Conservation (phyloP, 2,797 vertebrate genomes). For the Gephyroberyx darwinii region DNA sequence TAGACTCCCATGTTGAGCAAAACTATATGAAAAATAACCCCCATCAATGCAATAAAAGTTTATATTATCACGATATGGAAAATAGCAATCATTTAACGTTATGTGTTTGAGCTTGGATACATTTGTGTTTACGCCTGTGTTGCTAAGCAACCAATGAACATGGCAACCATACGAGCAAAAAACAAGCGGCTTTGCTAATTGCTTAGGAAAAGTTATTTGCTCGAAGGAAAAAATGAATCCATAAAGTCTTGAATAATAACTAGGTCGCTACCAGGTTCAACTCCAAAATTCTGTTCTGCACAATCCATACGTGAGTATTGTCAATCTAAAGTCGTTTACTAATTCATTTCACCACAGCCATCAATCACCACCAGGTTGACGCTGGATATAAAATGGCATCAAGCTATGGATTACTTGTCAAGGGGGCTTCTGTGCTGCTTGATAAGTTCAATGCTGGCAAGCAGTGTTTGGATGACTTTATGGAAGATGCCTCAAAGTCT, state of each 20-base stretch:
- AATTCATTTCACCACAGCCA: not conserved
- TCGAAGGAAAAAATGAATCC: not conserved
- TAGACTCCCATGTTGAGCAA: constrained; percentile 1
- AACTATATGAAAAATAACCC: not conserved
- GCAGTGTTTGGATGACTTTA: constrained; percentile 83
- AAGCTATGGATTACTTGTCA: constrained; percentile 79
- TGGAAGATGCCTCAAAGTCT: constrained; percentile 74
- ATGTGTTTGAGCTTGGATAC: not conserved
- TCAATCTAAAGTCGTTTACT: too few relatives aligned
- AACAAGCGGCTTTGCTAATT: constrained; percentile 22
- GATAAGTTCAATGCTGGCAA: constrained; percentile 80
- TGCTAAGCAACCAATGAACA: constrained; percentile 76
- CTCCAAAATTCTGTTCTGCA: not conserved
- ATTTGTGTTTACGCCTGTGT: constrained; percentile 69
- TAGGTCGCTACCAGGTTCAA: not conserved
- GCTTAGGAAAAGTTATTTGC: not conserved
- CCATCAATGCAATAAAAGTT: not conserved
- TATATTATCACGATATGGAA: not conserved
- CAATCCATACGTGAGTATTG: not conserved
- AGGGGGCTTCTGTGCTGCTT: constrained; percentile 79
- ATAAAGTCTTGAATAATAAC: not conserved
- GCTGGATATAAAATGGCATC: constrained; percentile 76
- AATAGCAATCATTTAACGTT: not conserved
- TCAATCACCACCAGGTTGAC: constrained; percentile 13
- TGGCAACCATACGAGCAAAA: constrained; percentile 26